Evolutionary conservation across 1,140 invertebrate genomes (phyloP), one percentile per base, ranked within the genome.

Genomic region (Apis cerana): DNA sequence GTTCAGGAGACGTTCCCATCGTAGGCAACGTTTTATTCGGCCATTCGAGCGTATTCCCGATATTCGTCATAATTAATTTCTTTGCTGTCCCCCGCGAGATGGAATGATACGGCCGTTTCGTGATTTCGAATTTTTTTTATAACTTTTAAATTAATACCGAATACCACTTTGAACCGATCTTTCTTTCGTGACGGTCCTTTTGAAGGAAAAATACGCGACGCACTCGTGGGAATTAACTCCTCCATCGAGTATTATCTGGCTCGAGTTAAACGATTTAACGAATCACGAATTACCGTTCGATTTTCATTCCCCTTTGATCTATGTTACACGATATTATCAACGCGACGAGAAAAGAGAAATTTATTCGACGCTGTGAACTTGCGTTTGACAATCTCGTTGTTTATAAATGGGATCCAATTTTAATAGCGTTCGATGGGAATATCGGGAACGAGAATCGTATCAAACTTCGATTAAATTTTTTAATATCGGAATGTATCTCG

Each of bases 41-140:
- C 12, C n/a, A 33, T 74, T 50, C 15, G 23, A 23, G 11, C 5
- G 33, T 43, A 2, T 13, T 23, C 21, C 17, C 19, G 33, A 21
- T 54, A 68, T 68, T 54, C 52, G 50, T 76, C 27, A 5, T 76
- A 56, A 76, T 76, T 76, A 76, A 76, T 67, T 67, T 50, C 15
- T 12, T 54, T 0, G 5, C 8, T 23, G 61, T n/a, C 52, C 0
- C 2, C 23, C 43, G 43, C 13, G 17, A 33, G 9, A 0, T 12
- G 15, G n/a, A 33, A 21, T 52, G 12, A 1, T 10, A 11, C 33
- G 33, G 2, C 33, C 33, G 33, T 33, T n/a, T 17, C 15, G 12
- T 64, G 27, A 62, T 64, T 33, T 52, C 23, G 4, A 17, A 78
- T 13, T 15, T 78, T 78, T 50, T 78, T 50, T 15, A 23, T 15